Percentiles rank a stretch among this genome's conserved stretches.
Conservation (phyloP, 2,888 invertebrate species). For the Archips crataeganus region DNA sequence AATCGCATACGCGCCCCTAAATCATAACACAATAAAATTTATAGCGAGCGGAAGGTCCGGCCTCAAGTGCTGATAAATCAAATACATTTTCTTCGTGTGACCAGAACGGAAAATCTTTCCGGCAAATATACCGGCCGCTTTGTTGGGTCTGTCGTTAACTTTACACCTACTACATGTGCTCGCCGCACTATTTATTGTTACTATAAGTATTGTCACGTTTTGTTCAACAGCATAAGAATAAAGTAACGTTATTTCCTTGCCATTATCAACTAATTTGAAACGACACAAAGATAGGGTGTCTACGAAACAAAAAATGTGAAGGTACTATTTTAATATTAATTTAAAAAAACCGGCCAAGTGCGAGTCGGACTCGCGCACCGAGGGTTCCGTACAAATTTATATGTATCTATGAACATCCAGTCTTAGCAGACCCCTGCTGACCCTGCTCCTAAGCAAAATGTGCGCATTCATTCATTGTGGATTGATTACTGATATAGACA, state of each 20-base stretch:
- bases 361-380: too few species aligned
- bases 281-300: neutral
- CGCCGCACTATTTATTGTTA: conserved; percentile 28
- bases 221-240: neutral
- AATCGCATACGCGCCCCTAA: conserved; percentile 81
- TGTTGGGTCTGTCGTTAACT: conserved; percentile 42
- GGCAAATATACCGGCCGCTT: conserved; percentile 68
- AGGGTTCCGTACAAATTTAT: too few species aligned
- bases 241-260: too few species aligned
- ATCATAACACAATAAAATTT: conserved; percentile 85
- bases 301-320: neutral
- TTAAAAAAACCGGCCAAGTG: too few species aligned
- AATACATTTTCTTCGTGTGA: conserved; percentile 82
- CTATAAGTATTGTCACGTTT: conserved; percentile 12
- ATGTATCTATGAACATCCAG: too few species aligned
- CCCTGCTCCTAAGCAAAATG: too few species aligned
- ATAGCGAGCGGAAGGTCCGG: conserved; percentile 83
- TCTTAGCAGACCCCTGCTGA: too few species aligned
- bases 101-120: conserved; percentile 78
- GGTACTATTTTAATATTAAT: too few species aligned
- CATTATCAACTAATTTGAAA: too few species aligned
- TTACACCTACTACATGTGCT: conserved; percentile 36
- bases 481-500: too few species aligned
- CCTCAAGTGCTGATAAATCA: conserved; percentile 84
- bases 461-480: too few species aligned